Conservation (phyloP, 2,113 vertebrate species). For the Halichoerus grypus region DNA sequence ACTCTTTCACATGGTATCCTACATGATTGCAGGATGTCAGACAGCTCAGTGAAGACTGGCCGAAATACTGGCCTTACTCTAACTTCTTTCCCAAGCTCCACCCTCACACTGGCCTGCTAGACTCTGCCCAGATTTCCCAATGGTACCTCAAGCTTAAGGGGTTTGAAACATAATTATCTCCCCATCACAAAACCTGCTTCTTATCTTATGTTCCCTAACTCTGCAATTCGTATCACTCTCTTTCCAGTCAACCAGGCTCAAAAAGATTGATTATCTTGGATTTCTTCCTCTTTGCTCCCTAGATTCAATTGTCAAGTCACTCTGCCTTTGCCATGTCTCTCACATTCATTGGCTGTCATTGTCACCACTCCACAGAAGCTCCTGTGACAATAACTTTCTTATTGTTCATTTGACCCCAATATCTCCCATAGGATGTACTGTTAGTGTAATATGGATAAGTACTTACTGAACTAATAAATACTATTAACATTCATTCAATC, state of each 20-base stretch:
- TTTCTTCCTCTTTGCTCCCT: neutral
- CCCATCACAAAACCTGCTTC: neutral
- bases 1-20: neutral
- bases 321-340: constrained; percentile 3
- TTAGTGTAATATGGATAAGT: neutral
- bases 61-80: neutral
- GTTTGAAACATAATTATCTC: constrained; percentile 31
- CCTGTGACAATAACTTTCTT: neutral
- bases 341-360: neutral
- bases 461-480: neutral
- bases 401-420: neutral
- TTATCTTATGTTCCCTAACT: neutral
- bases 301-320: neutral
- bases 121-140: neutral
- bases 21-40: no score
- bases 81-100: neutral
- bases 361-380: neutral
- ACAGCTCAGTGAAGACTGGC: neutral
- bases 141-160: neutral
- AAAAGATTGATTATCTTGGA: neutral
- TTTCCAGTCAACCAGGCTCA: neutral
- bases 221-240: neutral
- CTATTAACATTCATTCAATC: neutral
- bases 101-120: neutral
- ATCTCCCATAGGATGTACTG: neutral